Conservation (phyloP, 2,888 invertebrate species). For the Andrena camellia region DNA sequence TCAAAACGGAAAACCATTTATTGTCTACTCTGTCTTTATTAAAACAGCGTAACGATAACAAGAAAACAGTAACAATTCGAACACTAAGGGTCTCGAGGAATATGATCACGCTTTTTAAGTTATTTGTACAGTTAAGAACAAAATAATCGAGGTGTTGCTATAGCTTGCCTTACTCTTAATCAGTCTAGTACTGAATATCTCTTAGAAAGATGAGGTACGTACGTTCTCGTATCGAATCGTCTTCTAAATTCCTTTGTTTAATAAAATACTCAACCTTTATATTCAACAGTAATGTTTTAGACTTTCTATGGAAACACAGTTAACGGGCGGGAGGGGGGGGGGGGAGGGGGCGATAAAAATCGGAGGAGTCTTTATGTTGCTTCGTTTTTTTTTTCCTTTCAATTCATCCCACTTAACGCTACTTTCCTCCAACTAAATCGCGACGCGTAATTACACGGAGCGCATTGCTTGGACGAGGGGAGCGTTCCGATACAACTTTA, state of each 20-base stretch:
- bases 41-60: slow-evolving; percentile 81
- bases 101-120: slow-evolving; percentile 71
- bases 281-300: slow-evolving; percentile 25
- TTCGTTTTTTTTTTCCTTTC: slow-evolving; percentile 27
- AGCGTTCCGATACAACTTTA: slow-evolving; percentile 37
- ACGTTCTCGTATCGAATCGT: slow-evolving; percentile 45
- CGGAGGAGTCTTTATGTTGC: slow-evolving; percentile 41
- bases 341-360: slow-evolving; percentile 14
- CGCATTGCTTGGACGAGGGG: slow-evolving; percentile 21
- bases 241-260: slow-evolving; percentile 46
- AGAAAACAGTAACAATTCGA: slow-evolving; percentile 81
- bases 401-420: slow-evolving; percentile 26
- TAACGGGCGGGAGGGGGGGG: background rate
- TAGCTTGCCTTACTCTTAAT: slow-evolving; percentile 67
- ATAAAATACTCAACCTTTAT: slow-evolving; percentile 54
- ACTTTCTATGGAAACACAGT: slow-evolving; percentile 28
- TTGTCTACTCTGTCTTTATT: slow-evolving; percentile 78
- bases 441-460: slow-evolving; percentile 9
- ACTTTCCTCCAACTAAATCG: slow-evolving; percentile 31
- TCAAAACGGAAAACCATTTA: slow-evolving; percentile 36
- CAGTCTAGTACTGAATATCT: slow-evolving; percentile 67
- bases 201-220: slow-evolving; percentile 67
- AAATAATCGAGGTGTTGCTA: slow-evolving; percentile 60
- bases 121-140: slow-evolving; percentile 68
- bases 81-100: slow-evolving; percentile 79